Evolutionary conservation across 1,140 invertebrate species (phyloP), one percentile per base, ranked within the genome.

Genomic region (Drosophila murphyi): DNA sequence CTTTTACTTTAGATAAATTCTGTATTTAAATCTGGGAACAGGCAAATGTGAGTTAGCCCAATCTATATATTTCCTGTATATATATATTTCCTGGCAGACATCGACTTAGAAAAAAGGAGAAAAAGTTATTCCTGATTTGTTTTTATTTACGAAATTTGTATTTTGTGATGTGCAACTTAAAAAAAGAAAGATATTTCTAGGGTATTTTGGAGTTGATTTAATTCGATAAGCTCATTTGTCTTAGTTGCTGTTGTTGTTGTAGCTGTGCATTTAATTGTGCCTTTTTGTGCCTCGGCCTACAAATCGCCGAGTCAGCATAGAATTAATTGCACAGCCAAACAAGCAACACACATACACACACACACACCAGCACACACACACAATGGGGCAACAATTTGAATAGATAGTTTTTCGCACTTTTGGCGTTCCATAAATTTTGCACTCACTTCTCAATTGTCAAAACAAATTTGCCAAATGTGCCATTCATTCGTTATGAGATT

Each of bases 401-500:
- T 64, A 52, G 48, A 82, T 88, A 79, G 76, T 87, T 80, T 77
- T 39, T 54, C 51, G 78, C 61, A 73, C 55, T 73, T 69, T 69
- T 59, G 72, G 79, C 39, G 60, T 79, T 69, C 54, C 54, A 81
- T 78, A 78, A 78, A 86, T 81, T 86, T 77, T 39, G 57, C 52
- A 78, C 75, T 82, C 63, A 69, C 57, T 72, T 64, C 50, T 85
- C 60, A 64, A 77, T 73, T 90, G 82, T 81, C 82, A 79, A 90
- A 91, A 83, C 74, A 87, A 86, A 83, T 87, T 82, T 90, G 60
- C 71, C 80, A 78, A 90, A 82, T 87, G 82, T 73, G 74, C 75
- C 80, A 78, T 88, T 81, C 82, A 91, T 91, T 87, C 82, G 88
- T 87, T 81, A 90, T 76, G 74, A 69, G 73, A 82, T 87, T 89